Evolutionary conservation across 2,797 vertebrate genomes (phyloP), one percentile per base, ranked within the genome.

Genomic region (Austrolebias charrua): DNA sequence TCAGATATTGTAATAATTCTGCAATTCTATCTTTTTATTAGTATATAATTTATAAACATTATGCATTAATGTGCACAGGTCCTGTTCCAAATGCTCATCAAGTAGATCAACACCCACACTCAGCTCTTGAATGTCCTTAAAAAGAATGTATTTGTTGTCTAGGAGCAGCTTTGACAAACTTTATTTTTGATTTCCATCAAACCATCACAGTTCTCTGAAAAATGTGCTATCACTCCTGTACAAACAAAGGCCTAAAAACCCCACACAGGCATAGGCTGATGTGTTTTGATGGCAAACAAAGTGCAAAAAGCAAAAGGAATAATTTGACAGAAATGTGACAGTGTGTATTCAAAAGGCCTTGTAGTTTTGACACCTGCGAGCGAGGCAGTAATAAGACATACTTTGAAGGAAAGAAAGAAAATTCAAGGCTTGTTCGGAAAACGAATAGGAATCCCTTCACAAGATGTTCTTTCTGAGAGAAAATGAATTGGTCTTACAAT

Each of bases 401-500:
- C 88, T 91, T 90, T 91, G 90, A 89, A 89, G 89, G 67, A 76
- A 66, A 80, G 78, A 72, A 90, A 80, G 75, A 91, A 86, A 90
- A 88, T 91, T 88, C 84, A 89, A 87, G 82, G 76, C 76, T 75
- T 81, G 84, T 66, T 84, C 78, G 77, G 52, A 81, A 78, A 24
- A 47, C 20, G 43, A 63, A 14, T 45, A 76, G 59, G 76, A 84
- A 80, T 83, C 69, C 69, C 56, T 11, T 72, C 75, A 73, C 77
- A 80, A 68, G 69, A 79, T 77, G 79, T 89, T 86, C 73, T 82
- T 53, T 81, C 59, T 84, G 85, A 91, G 85, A 79, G 84, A 83
- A 90, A 89, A 89, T 87, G 90, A 91, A 91, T 87, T 88, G 87
- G 78, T 80, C 86, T 89, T 83, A 86, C 87, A 81, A 83, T 65